phyloP scores from a whole-genome alignment of 2,113 vertebrate genomes.

The Paradoxurus hermaphroditus region DNA sequence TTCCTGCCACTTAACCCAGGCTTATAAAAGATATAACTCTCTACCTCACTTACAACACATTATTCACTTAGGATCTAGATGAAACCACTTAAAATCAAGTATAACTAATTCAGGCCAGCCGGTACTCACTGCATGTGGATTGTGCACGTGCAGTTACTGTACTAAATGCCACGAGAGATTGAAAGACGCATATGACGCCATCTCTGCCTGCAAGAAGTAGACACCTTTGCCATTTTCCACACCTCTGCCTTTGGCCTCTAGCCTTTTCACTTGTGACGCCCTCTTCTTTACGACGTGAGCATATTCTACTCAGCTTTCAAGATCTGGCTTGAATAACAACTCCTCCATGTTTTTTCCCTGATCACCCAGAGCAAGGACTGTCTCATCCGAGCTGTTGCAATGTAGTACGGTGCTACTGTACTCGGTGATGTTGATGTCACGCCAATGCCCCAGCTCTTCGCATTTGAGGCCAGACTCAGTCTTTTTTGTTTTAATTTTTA shows the following conservation, averaged over 20 bases:
- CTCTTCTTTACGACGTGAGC: not conserved
- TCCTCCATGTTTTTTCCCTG: not conserved
- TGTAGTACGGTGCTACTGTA: not conserved
- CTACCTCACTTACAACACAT: not conserved
- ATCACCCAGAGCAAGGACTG: not conserved
- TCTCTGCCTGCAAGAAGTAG: not conserved
- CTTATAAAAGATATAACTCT: not conserved
- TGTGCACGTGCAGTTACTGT: not conserved
- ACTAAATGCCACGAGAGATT: not conserved
- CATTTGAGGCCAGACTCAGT: not conserved
- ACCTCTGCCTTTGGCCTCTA: not conserved
- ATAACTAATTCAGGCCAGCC: not conserved
- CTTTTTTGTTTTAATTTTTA: not conserved
- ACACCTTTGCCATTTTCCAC: not conserved
- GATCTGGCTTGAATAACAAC: not conserved
- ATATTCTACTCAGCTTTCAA: not conserved
- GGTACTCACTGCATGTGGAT: not conserved
- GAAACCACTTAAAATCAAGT: conserved; percentile 49
- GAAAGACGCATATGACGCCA: not conserved
- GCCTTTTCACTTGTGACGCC: not conserved
- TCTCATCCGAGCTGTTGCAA: not conserved
- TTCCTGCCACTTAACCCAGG: conserved; percentile 9
- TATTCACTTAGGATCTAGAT: conserved; percentile 53
- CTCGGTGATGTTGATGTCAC: not conserved
- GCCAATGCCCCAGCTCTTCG: not conserved